Base-by-base conservation (phyloP, 2,888 invertebrate genomes). In the Mermis nigrescens region DNA sequence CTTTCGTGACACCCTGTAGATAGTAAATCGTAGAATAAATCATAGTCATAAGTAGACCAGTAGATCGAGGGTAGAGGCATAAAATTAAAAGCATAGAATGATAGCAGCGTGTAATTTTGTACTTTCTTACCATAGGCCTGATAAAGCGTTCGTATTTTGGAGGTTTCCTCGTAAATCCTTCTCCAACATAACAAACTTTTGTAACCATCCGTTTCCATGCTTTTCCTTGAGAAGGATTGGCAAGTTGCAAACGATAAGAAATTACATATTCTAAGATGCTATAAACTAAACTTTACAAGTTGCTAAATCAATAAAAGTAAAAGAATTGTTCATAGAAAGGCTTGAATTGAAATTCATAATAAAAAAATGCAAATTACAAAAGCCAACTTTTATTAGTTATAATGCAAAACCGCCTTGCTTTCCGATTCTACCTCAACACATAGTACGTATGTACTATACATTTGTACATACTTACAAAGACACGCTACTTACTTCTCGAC, bases 161-260 rank as follows among this genome's bases (percentile, higher is more conserved):
- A 26, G 98, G 98, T 78, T 99, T 99, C 48, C 98, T 80, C 1
- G 98, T 99, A 73, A 98, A 98, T 60, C 86, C 87, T 72, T 99
- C 98, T 0, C 95, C 95, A 1, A 99, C 98, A 76, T 82, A 99
- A 55, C 88, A 88, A 0, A 91, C 91, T 79, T 95, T 99, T 0
- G 95, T 98, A 0, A 98, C 94, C 92, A 98, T 94, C 61, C 98
- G 79, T 72, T 98, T 99, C 98, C 98, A 98, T 0, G 88, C 89
- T 77, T 98, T 98, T 59, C 76, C 74, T 74, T 63, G 22, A 64
- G 4, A n/a, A 12, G 12, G 7, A 38, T 38, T 19, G 38, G 19
- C 12, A 38, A n/a, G n/a, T n/a, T n/a, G n/a, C n/a, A n/a, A 19
- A 38, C 7, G 19, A 38, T 12, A 12, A 38, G 19, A 38, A 38